A percentile compares a stretch with the other conserved stretches of the same genome.
phyloP scores from a whole-genome alignment of 64 coral and sea anemone genomes.

The Astreopora myriophthalma region DNA sequence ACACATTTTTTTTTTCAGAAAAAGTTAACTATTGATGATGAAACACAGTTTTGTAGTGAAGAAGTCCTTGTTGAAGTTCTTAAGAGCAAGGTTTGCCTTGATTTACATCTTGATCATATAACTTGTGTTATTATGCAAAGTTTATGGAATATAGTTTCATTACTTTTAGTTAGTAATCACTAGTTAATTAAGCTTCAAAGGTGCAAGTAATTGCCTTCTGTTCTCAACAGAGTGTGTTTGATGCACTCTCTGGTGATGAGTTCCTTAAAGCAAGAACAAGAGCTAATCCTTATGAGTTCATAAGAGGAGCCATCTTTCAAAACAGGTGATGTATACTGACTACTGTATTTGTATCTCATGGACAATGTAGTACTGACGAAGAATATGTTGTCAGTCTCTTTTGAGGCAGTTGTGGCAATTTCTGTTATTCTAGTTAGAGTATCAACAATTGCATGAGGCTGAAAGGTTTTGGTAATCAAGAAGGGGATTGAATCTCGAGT shows the following conservation, averaged over 20 bases:
- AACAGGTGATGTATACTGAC: constrained; percentile 80
- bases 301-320: constrained; percentile 96
- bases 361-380: no score
- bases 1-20: constrained; percentile 62
- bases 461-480: no score
- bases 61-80: constrained; percentile 87
- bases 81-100: constrained; percentile 73
- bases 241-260: constrained; percentile 83
- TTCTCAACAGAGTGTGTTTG: constrained; percentile 85
- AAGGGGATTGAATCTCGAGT: no score
- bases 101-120: not conserved
- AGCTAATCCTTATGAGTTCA: constrained; percentile 97
- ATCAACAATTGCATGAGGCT: no score
- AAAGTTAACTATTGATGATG: constrained; percentile 87
- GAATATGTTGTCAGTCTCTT: no score
- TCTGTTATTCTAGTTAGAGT: no score
- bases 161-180: not conserved
- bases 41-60: constrained; percentile 89
- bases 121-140: not conserved
- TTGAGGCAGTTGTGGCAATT: no score
- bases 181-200: not conserved
- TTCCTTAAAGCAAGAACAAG: constrained; percentile 97
- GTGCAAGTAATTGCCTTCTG: not conserved
- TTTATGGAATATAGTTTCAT: no score
- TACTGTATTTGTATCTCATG: no score